Evolutionary conservation across 2,113 vertebrate species (phyloP).

Genomic region (Mustelus asterias): DNA sequence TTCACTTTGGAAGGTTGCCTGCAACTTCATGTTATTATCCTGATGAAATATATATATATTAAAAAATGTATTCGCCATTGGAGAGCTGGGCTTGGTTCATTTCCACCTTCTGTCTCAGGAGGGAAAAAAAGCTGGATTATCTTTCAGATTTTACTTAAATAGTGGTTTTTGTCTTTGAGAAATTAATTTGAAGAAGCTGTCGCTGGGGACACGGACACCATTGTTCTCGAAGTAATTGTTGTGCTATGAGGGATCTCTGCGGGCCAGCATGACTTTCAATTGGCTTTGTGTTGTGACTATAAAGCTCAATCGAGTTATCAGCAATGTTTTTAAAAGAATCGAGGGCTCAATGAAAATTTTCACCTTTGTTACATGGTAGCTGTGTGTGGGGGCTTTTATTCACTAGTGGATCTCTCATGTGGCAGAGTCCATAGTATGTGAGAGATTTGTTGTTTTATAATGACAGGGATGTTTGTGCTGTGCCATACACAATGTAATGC

Average conservation of each 20-base stretch:
- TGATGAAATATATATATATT: background rate
- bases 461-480: background rate
- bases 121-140: background rate
- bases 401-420: background rate
- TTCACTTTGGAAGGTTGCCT: constrained; percentile 1
- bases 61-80: background rate
- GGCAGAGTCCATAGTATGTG: background rate
- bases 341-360: background rate
- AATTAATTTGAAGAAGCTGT: constrained; percentile 4
- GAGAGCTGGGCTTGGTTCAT: background rate
- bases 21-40: constrained; percentile 21
- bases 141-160: constrained; percentile 6
- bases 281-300: background rate
- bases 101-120: background rate
- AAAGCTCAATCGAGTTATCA: background rate
- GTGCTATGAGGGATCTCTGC: background rate
- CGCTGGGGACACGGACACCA: background rate
- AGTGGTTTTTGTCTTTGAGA: background rate
- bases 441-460: background rate
- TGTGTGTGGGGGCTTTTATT: background rate
- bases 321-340: background rate
- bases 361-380: background rate
- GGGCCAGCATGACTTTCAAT: background rate
- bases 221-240: constrained; percentile 25
- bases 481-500: background rate